Evolutionary conservation across 2,113 vertebrate species (phyloP).

Genomic region (Syngnathoides biaculeatus): DNA sequence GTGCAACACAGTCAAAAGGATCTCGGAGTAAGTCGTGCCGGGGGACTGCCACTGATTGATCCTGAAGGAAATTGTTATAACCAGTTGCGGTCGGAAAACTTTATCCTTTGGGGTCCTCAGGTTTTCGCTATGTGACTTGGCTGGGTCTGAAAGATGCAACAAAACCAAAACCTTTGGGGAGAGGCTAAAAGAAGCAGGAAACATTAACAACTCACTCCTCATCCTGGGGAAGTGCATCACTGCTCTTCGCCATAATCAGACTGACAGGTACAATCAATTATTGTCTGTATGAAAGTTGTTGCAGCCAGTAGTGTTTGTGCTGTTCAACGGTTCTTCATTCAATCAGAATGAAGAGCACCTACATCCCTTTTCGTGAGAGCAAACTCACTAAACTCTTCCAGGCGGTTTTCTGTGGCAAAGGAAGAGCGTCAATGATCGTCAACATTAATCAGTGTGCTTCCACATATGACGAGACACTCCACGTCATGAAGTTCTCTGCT

Average conservation of each 20-base stretch:
- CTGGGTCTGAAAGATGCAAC: slow-evolving; percentile 87
- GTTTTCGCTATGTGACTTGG: slow-evolving; percentile 86
- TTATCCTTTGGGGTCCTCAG: slow-evolving; percentile 47
- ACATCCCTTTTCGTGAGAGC: slow-evolving; percentile 86
- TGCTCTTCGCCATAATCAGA: slow-evolving; percentile 80
- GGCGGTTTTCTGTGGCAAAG: slow-evolving; percentile 82
- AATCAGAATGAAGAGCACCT: slow-evolving; percentile 56
- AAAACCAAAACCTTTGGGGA: slow-evolving; percentile 85
- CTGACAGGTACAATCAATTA: slow-evolving; percentile 66
- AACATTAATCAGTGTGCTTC: slow-evolving; percentile 85
- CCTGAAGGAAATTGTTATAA: not conserved
- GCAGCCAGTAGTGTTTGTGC: too few species aligned
- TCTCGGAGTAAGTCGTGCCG: slow-evolving; percentile 77
- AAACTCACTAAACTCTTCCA: slow-evolving; percentile 90
- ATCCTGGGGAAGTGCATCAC: slow-evolving; percentile 88
- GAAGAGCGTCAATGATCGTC: slow-evolving; percentile 84
- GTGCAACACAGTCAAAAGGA: slow-evolving; percentile 57
- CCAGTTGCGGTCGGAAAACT: not conserved
- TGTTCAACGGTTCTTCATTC: not conserved
- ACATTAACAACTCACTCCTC: slow-evolving; percentile 88
- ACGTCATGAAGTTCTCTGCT: slow-evolving; percentile 89
- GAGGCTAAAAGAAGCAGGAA: slow-evolving; percentile 85
- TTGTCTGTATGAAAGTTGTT: not conserved
- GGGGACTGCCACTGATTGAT: not conserved
- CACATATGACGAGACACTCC: slow-evolving; percentile 84